Conservation (phyloP, 1,140 invertebrate species). For the Trachymyrmex septentrionalis region DNA sequence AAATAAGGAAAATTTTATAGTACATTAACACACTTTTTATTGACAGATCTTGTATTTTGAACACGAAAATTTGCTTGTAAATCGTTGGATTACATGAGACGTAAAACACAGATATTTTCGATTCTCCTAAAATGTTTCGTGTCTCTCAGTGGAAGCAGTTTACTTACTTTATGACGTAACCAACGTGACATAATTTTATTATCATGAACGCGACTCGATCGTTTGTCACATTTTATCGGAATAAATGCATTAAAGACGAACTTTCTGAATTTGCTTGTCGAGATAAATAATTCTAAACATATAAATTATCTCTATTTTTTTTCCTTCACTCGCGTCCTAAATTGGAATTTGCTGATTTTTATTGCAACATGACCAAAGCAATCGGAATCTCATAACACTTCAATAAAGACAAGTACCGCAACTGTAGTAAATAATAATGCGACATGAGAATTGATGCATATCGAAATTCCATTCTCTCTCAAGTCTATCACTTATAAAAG, state of each 20-base stretch:
- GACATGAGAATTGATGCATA: not conserved
- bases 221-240: not conserved
- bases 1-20: constrained; percentile 15
- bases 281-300: not conserved
- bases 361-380: constrained; percentile 17
- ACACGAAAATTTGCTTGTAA: not conserved
- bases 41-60: not conserved
- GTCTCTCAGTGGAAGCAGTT: not conserved
- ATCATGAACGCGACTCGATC: not conserved
- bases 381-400: constrained; percentile 16
- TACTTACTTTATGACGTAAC: not conserved
- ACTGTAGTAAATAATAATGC: not conserved
- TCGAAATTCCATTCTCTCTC: not conserved
- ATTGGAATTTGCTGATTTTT: constrained; percentile 11
- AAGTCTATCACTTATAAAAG: not conserved
- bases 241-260: not conserved
- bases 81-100: not conserved
- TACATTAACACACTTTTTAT: not conserved
- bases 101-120: not conserved
- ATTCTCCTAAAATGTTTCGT: not conserved
- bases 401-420: not conserved
- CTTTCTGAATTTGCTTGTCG: not conserved
- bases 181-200: constrained; percentile 15
- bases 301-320: constrained; percentile 1
- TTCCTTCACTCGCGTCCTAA: not conserved